Evolutionary conservation across 2,113 vertebrate species (phyloP).

Genomic region (Lophotis ruficrista): DNA sequence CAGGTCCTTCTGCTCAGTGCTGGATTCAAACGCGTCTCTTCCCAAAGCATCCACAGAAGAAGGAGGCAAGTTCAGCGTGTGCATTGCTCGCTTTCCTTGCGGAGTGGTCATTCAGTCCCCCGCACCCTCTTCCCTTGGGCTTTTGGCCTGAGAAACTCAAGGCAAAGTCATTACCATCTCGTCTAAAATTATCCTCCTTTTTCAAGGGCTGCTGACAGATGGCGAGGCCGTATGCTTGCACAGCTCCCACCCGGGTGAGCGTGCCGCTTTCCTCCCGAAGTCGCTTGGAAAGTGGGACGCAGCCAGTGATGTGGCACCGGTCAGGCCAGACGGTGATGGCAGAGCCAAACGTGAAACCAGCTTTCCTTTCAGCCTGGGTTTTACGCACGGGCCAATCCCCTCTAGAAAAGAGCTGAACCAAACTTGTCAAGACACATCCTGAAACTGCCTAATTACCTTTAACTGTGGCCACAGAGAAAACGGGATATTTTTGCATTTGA

Average conservation of each 20-base stretch:
- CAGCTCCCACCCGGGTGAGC: fast-evolving
- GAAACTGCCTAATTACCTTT: neutral
- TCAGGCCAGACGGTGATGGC: neutral
- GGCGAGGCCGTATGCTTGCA: fast-evolving
- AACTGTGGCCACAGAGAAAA: neutral
- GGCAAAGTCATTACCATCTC: neutral
- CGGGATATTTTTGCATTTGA: neutral
- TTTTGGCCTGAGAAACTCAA: neutral
- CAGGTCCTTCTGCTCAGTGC: neutral
- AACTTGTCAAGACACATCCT: neutral
- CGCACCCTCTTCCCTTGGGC: neutral
- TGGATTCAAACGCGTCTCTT: neutral
- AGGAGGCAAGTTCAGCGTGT: neutral
- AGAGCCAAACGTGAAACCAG: neutral
- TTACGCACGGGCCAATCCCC: neutral
- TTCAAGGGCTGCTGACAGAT: neutral
- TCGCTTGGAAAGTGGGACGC: neutral
- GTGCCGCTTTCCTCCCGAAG: neutral
- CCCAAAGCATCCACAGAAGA: neutral
- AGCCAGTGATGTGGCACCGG: neutral
- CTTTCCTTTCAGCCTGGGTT: neutral
- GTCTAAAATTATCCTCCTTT: neutral
- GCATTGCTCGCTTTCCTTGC: neutral
- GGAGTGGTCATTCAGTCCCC: fast-evolving
- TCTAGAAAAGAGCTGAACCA: neutral